Base-by-base conservation (phyloP, 2,797 vertebrate species). In the Anabas testudineus region DNA sequence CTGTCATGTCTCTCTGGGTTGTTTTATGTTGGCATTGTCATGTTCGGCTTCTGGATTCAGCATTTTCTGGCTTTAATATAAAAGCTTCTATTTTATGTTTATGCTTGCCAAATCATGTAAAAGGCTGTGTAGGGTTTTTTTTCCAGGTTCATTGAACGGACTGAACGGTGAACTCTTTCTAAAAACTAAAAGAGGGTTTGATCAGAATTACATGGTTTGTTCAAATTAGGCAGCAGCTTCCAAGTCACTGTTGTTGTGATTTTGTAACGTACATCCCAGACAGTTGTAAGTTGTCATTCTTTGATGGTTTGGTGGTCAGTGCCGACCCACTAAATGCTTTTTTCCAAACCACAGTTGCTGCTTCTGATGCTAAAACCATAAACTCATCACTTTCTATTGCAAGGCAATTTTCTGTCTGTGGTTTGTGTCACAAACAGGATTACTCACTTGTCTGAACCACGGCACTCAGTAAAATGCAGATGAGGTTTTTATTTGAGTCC, bases 151-250 rank as follows among this genome's bases (percentile, higher is more conserved):
- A 28, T 28, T 7, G 7, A 7, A 7, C n/a, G n/a, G n/a, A n/a
- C n/a, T n/a, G n/a, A n/a, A n/a, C n/a, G n/a, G n/a, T n/a, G n/a
- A n/a, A n/a, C n/a, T n/a, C n/a, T n/a, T n/a, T n/a, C n/a, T n/a
- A n/a, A n/a, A n/a, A n/a, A n/a, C n/a, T n/a, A n/a, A n/a, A n/a
- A n/a, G n/a, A n/a, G n/a, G n/a, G n/a, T n/a, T n/a, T n/a, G n/a
- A n/a, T n/a, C n/a, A n/a, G n/a, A n/a, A n/a, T n/a, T n/a, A n/a
- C n/a, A 36, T 1, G 13, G 36, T 71, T 80, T 59, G 49, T 57
- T 58, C 45, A 54, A 59, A 30, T 75, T 69, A 85, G 75, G 81
- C 78, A 80, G n/a, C 24, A 49, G 39, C 30, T 51, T 48, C 1
- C 42, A 41, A 22, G 34, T 49, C 51, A 59, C 52, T 55, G 48